These are phyloP conservation scores for Apaloderma vittatum DNA, from an alignment of 2,113 vertebrate species.

Conservation along the genomic window DNA sequence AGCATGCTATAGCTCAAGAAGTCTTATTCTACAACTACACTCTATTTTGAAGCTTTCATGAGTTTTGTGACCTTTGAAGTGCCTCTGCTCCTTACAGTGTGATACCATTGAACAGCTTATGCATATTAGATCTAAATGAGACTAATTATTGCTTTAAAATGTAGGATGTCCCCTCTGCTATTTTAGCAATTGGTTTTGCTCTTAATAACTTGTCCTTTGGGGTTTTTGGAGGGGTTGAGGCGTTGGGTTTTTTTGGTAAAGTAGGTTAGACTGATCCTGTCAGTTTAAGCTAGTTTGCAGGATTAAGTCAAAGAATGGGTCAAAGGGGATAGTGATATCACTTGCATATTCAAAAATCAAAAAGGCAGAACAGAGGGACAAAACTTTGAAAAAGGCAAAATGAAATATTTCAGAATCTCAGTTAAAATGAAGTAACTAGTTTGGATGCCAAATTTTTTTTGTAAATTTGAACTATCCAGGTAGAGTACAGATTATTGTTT, in stretches of 20 bases:
- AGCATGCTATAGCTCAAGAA: not conserved
- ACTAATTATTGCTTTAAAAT: not conserved
- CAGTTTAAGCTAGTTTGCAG: not conserved
- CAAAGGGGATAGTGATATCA: not conserved
- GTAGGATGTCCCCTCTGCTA: not conserved
- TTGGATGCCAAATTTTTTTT: not conserved
- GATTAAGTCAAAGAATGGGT: not conserved
- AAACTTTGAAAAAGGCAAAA: not conserved
- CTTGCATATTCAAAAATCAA: not conserved
- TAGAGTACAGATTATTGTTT: not conserved
- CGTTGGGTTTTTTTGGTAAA: not conserved
- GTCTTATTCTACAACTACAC: not conserved
- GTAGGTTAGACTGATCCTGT: not conserved
- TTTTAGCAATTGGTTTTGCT: not conserved
- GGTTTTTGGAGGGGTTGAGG: not conserved
- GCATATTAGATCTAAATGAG: not conserved
- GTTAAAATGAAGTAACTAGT: not conserved
- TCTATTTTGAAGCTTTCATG: not conserved
- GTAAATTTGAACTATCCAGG: not conserved
- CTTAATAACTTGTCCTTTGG: not conserved
- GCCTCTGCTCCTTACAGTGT: not conserved
- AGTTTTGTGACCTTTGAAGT: not conserved
- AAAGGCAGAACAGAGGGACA: not conserved
- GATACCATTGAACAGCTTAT: not conserved
- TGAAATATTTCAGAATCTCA: not conserved